Conservation (phyloP, 1,140 invertebrate species). For the Bombyx mori region DNA sequence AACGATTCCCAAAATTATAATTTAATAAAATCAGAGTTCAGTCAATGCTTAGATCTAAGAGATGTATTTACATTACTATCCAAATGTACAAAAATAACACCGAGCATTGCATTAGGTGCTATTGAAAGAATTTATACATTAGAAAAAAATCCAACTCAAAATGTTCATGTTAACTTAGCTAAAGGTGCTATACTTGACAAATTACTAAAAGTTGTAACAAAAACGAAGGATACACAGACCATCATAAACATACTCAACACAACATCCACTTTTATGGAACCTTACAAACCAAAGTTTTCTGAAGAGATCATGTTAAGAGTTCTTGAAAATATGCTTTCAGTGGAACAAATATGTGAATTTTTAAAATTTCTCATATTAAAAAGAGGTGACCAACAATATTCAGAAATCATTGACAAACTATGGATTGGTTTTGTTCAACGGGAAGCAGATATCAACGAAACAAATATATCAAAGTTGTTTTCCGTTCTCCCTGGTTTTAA, state of each 20-base stretch:
- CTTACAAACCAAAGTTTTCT: slow-evolving; percentile 72
- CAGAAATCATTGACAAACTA: slow-evolving; percentile 74
- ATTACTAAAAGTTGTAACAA: slow-evolving; percentile 56
- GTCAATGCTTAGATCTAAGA: slow-evolving; percentile 49
- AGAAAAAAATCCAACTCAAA: slow-evolving; percentile 45
- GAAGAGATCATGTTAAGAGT: slow-evolving; percentile 74
- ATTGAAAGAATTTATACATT: slow-evolving; percentile 63
- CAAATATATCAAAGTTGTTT: slow-evolving; percentile 74
- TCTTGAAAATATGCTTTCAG: slow-evolving; percentile 71
- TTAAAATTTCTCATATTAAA: slow-evolving; percentile 60
- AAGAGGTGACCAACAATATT: slow-evolving; percentile 61
- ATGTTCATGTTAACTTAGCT: slow-evolving; percentile 51
- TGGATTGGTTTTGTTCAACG: slow-evolving; percentile 78
- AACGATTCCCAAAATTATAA: slow-evolving; percentile 45
- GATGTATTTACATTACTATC: slow-evolving; percentile 62
- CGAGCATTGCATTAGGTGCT: slow-evolving; percentile 63
- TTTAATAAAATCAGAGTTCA: slow-evolving; percentile 63
- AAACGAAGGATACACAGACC: slow-evolving; percentile 61
- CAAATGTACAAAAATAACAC: slow-evolving; percentile 65
- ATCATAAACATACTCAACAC: slow-evolving; percentile 58
- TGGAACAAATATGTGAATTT: slow-evolving; percentile 76
- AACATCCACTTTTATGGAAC: slow-evolving; percentile 54
- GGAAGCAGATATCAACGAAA: slow-evolving; percentile 73
- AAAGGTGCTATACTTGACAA: slow-evolving; percentile 62
- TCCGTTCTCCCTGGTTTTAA: slow-evolving; percentile 73